Evolutionary conservation across 2,888 invertebrate species (phyloP).

Genomic region (Chromoteleia sp.): DNA sequence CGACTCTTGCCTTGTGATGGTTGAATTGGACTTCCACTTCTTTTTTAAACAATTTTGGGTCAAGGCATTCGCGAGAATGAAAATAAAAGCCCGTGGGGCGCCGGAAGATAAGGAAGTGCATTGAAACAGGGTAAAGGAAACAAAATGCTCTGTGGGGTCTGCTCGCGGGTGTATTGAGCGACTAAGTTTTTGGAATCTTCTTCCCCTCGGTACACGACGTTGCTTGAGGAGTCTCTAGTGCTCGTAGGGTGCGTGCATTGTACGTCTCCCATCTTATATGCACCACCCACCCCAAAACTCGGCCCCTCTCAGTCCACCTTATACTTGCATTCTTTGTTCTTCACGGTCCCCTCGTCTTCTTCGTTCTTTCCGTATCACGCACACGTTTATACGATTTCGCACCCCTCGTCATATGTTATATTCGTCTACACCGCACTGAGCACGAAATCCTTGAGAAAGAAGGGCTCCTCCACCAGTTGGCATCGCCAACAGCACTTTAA

Average conservation of each 20-base stretch:
- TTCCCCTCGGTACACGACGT: conserved; percentile 79
- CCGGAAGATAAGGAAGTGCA: conserved; percentile 63
- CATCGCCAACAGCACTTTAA: conserved; percentile 76
- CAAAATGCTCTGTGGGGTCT: conserved; percentile 71
- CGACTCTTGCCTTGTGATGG: background rate
- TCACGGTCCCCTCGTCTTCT: conserved; percentile 76
- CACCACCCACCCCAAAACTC: conserved; percentile 80
- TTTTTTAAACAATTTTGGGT: conserved; percentile 26
- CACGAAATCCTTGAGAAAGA: conserved; percentile 78
- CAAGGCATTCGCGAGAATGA: background rate
- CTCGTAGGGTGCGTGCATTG: conserved; percentile 83
- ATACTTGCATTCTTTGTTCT: conserved; percentile 84
- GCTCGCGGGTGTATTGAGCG: conserved; percentile 80
- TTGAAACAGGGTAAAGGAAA: conserved; percentile 71
- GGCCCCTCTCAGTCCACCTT: conserved; percentile 79
- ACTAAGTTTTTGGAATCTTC: conserved; percentile 82
- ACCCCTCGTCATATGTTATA: conserved; percentile 77
- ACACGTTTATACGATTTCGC: conserved; percentile 82
- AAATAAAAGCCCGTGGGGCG: background rate
- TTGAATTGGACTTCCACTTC: too few species aligned
- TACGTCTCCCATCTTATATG: conserved; percentile 84
- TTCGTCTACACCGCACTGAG: conserved; percentile 77
- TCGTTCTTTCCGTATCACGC: conserved; percentile 75
- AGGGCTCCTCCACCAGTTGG: conserved; percentile 72
- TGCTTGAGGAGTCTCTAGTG: conserved; percentile 84